phyloP scores from a whole-genome alignment of 2,797 vertebrate genomes.

The Pantherophis alleghaniensis region DNA sequence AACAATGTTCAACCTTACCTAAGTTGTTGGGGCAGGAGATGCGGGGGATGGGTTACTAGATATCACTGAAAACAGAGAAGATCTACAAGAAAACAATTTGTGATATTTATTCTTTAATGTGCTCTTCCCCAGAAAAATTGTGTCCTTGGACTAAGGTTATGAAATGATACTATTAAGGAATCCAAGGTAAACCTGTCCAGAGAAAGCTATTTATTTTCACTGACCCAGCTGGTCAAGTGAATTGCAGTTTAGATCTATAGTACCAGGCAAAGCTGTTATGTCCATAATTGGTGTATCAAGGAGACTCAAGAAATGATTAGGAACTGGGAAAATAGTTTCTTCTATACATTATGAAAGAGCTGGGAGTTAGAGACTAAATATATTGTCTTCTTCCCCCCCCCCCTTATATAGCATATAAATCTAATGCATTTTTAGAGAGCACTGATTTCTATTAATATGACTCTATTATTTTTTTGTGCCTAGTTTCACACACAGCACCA shows the following conservation, averaged over 20 bases:
- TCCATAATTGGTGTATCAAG: conserved; percentile 80
- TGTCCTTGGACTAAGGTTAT: conserved; percentile 67
- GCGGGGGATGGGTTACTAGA: conserved; percentile 6
- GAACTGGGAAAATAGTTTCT: conserved; percentile 71
- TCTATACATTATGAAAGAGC: conserved; percentile 72
- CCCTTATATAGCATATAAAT: neutral
- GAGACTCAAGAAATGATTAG: conserved; percentile 77
- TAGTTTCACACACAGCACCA: neutral
- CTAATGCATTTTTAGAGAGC: neutral
- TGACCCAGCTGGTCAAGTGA: conserved; percentile 82
- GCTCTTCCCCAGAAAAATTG: conserved; percentile 44
- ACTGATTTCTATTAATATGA: neutral
- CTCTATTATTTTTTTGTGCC: neutral
- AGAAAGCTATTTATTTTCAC: conserved; percentile 85
- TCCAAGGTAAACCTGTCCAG: conserved; percentile 73
- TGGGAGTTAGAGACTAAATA: conserved; percentile 39
- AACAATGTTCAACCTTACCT: conserved; percentile 35
- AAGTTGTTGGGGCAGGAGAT: neutral
- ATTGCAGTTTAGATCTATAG: conserved; percentile 80
- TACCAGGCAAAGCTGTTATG: conserved; percentile 69
- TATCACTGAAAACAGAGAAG: conserved; percentile 34
- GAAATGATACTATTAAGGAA: conserved; percentile 75
- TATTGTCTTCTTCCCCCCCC: neutral
- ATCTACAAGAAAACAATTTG: conserved; percentile 40
- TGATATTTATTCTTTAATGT: conserved; percentile 59